These are phyloP conservation scores for Dasypus novemcinctus DNA, from an alignment of 2,113 vertebrate genomes.

Conservation along the genomic window DNA sequence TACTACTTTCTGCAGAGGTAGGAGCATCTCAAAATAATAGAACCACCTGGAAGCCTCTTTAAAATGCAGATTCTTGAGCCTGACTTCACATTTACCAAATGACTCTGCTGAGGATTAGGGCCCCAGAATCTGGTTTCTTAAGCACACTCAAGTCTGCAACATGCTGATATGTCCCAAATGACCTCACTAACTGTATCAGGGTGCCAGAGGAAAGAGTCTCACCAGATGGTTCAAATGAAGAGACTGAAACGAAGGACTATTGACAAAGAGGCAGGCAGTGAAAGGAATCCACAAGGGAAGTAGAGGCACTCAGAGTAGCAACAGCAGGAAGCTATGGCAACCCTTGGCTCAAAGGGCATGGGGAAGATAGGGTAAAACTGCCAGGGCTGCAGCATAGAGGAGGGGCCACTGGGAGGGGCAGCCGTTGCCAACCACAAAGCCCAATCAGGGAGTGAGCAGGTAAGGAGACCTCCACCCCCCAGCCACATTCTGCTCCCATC, in stretches of 20 bases:
- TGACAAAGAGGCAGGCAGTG: not conserved
- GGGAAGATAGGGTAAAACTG: rapidly evolving
- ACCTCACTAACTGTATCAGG: not conserved
- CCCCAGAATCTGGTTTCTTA: not conserved
- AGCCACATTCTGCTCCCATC: not conserved
- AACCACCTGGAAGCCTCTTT: not conserved
- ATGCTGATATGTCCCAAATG: not conserved
- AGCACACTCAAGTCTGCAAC: not conserved
- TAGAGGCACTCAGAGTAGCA: not conserved
- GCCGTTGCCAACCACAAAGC: not conserved
- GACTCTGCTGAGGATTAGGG: not conserved
- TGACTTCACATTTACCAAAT: not conserved
- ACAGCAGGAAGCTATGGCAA: not conserved
- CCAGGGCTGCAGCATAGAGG: not conserved
- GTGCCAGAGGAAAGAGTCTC: not conserved
- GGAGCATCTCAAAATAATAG: not conserved
- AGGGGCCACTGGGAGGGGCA: rapidly evolving
- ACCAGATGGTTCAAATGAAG: not conserved
- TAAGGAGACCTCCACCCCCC: not conserved
- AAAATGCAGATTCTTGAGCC: not conserved
- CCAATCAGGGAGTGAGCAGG: not conserved
- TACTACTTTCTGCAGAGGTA: not conserved
- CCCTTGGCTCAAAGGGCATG: too few species aligned
- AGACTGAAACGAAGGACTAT: not conserved
- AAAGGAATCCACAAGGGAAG: not conserved